Conservation (phyloP, 2,888 invertebrate species). For the Pheosia tremula region DNA sequence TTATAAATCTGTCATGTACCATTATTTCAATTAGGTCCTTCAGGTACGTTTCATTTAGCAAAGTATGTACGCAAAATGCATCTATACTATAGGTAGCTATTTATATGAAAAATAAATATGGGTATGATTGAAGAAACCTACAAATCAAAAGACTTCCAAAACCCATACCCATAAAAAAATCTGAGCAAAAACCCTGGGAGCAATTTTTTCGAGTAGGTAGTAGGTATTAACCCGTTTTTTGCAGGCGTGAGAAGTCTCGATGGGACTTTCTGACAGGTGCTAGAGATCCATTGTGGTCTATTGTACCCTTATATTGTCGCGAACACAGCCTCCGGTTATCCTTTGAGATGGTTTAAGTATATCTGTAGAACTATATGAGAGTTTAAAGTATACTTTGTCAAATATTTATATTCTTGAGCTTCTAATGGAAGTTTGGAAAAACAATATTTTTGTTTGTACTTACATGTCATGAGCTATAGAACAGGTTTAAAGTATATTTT, state of each 20-base stretch:
- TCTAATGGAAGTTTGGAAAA: not conserved
- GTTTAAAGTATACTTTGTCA: conserved; percentile 17
- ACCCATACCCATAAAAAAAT: conserved; percentile 32
- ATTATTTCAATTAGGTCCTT: too few relatives aligned
- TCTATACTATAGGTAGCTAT: too few relatives aligned
- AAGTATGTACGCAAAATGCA: too few relatives aligned
- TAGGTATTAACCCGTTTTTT: conserved; percentile 73
- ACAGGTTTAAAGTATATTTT: not conserved
- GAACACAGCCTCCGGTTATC: not conserved
- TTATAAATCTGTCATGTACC: too few relatives aligned
- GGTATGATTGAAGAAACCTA: not conserved
- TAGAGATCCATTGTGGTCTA: conserved; percentile 14
- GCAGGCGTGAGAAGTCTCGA: conserved; percentile 66
- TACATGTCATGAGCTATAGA: not conserved
- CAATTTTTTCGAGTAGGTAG: conserved; percentile 42
- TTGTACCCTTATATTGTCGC: conserved; percentile 1
- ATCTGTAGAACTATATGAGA: conserved; percentile 11
- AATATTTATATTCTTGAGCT: not conserved
- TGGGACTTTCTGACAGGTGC: conserved; percentile 72
- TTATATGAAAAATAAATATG: not conserved
- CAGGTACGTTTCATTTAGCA: too few relatives aligned
- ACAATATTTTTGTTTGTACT: conserved; percentile 3
- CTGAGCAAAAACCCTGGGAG: conserved; percentile 44
- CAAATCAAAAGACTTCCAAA: conserved; percentile 20
- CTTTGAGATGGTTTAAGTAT: not conserved